Conservation (phyloP, 2,888 invertebrate species). For the Pogonocherus hispidulus region DNA sequence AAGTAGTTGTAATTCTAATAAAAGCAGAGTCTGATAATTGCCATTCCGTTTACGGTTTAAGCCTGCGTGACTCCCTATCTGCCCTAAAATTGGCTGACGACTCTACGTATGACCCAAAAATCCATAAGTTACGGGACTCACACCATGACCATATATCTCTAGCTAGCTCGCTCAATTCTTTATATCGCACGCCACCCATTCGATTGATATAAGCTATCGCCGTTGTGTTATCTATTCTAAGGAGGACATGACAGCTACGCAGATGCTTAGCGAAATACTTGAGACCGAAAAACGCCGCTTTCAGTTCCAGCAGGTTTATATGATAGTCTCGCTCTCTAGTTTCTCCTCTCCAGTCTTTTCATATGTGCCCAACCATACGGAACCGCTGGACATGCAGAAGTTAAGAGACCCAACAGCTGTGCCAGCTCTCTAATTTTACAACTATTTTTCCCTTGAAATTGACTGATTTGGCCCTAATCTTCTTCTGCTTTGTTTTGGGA, state of each 20-base stretch:
- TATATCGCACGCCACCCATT: slow-evolving; percentile 48
- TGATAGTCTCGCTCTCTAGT: slow-evolving; percentile 42
- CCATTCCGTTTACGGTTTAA: too few species aligned
- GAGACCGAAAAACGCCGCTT: slow-evolving; percentile 49
- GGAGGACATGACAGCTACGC: slow-evolving; percentile 43
- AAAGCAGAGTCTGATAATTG: too few species aligned
- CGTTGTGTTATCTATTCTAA: slow-evolving; percentile 50
- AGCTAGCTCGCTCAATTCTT: too few species aligned
- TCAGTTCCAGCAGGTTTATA: slow-evolving; percentile 52
- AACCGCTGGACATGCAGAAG: slow-evolving; percentile 48
- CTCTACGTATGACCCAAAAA: too few species aligned
- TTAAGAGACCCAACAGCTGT: slow-evolving; percentile 39
- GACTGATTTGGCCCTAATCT: not conserved
- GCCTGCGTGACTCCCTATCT: too few species aligned
- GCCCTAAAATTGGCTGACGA: too few species aligned
- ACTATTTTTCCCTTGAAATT: not conserved
- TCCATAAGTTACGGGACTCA: too few species aligned
- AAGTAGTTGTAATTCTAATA: too few species aligned
- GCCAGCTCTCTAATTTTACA: slow-evolving; percentile 23
- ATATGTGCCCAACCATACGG: slow-evolving; percentile 39
- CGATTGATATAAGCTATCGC: slow-evolving; percentile 49
- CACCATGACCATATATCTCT: too few species aligned
- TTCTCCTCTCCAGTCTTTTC: slow-evolving; percentile 29
- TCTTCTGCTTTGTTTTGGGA: not conserved
- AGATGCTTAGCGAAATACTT: slow-evolving; percentile 48